phyloP scores from a whole-genome alignment of 1,140 invertebrate genomes.

The Bombus ignitus region DNA sequence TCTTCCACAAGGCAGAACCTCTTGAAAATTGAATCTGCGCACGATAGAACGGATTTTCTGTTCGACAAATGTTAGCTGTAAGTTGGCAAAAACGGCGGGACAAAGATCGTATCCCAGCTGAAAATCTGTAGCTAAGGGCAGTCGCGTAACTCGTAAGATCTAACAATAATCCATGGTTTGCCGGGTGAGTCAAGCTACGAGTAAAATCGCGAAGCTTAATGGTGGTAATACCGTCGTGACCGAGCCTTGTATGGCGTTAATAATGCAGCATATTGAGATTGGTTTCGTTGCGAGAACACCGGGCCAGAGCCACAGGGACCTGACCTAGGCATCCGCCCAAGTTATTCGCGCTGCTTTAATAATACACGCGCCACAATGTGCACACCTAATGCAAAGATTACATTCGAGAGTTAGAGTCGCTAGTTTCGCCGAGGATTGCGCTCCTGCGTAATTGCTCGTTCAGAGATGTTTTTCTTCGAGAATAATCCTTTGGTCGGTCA shows the following conservation, averaged over 20 bases:
- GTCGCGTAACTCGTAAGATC: background rate
- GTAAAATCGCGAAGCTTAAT: slow-evolving; percentile 69
- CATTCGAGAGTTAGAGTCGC: slow-evolving; percentile 6
- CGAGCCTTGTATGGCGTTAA: slow-evolving; percentile 72
- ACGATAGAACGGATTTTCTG: background rate
- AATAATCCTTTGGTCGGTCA: too few relatives aligned
- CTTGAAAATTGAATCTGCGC: background rate
- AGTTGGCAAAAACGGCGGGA: background rate
- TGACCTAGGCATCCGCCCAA: slow-evolving; percentile 71
- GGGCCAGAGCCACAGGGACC: slow-evolving; percentile 69
- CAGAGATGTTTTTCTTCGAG: background rate
- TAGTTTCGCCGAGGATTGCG: background rate
- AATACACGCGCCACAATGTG: slow-evolving; percentile 62
- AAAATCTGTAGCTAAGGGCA: slow-evolving; percentile 31
- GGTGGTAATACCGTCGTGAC: slow-evolving; percentile 67
- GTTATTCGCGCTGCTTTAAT: slow-evolving; percentile 71
- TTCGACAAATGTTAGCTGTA: background rate
- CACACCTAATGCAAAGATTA: slow-evolving; percentile 54
- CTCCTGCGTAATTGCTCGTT: background rate
- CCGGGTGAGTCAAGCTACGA: background rate
- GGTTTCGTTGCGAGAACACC: slow-evolving; percentile 69
- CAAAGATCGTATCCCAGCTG: slow-evolving; percentile 25
- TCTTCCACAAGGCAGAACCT: background rate
- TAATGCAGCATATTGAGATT: slow-evolving; percentile 79
- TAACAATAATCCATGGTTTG: slow-evolving; percentile 59